A percentile compares a stretch with the other conserved stretches of the same genome.
Conservation (phyloP, 2,113 vertebrate species). For the Sorex araneus region DNA sequence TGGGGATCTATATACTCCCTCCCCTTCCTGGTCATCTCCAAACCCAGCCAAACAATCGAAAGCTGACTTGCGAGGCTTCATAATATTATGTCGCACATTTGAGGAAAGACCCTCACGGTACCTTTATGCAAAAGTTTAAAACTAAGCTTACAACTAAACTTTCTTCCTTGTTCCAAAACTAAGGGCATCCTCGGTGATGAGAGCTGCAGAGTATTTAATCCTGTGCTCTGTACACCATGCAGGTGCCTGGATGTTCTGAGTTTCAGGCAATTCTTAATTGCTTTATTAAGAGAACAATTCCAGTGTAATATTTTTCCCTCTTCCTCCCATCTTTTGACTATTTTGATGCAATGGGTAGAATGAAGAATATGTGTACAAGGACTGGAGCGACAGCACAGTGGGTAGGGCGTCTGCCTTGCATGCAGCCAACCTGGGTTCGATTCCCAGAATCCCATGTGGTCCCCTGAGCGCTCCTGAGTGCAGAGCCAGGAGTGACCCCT, state of each 20-base stretch:
- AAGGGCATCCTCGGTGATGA: not conserved
- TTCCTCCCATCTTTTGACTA: not conserved
- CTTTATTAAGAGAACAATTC: not conserved
- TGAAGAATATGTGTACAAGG: not conserved
- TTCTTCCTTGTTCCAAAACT: not conserved
- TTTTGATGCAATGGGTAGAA: not conserved
- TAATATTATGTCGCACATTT: not conserved
- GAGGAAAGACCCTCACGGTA: not conserved
- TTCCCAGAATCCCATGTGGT: too few species aligned
- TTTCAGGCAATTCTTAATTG: not conserved
- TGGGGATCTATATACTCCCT: slow-evolving; percentile 61
- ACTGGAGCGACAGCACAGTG: too few species aligned
- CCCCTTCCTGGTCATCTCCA: slow-evolving; percentile 54
- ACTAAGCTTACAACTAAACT: not conserved
- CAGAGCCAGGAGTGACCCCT: too few species aligned
- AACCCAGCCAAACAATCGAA: slow-evolving; percentile 19
- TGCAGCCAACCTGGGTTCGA: too few species aligned
- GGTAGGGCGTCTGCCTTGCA: too few species aligned
- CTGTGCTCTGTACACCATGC: not conserved
- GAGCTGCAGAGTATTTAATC: not conserved
- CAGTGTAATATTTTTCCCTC: not conserved
- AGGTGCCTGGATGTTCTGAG: not conserved
- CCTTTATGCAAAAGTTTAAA: slow-evolving; percentile 28
- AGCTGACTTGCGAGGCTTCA: not conserved
- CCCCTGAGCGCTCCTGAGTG: too few species aligned